These are phyloP conservation scores for Cryptomyrus ogoouensis DNA, from an alignment of 2,113 vertebrate species.

Conservation along the genomic window DNA sequence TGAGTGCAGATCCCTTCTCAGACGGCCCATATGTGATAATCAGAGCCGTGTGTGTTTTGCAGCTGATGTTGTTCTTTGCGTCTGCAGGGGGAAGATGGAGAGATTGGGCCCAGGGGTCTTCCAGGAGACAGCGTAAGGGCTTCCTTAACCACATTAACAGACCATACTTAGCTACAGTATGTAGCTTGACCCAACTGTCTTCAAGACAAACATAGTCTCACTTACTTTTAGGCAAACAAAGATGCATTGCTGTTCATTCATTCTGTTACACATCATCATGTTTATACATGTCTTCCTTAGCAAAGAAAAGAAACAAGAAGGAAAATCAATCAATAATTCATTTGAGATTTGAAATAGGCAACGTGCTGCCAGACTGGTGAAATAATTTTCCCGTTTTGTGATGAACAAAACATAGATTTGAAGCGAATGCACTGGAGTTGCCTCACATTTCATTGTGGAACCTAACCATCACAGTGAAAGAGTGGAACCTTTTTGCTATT, in stretches of 20 bases:
- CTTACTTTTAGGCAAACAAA: neutral
- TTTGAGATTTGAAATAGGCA: neutral
- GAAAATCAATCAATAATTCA: neutral
- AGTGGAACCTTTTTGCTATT: neutral
- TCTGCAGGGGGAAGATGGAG: conserved; percentile 91
- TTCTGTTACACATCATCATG: neutral
- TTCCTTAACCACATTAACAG: neutral
- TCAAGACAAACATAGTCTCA: neutral
- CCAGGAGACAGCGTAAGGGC: conserved; percentile 89
- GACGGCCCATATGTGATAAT: neutral
- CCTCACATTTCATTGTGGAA: neutral
- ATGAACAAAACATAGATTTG: neutral
- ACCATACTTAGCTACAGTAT: neutral
- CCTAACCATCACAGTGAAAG: neutral
- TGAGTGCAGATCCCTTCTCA: conserved; percentile 47
- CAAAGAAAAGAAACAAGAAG: neutral
- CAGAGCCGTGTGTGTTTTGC: neutral
- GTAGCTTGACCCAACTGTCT: neutral
- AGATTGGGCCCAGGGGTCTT: conserved; percentile 87
- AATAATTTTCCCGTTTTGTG: neutral
- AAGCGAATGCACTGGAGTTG: neutral
- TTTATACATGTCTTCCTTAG: neutral
- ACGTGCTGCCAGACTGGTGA: neutral
- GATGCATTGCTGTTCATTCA: neutral
- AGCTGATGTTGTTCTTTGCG: conserved; percentile 21